Conservation (phyloP, 92 coral and sea anemone genomes). For the Phenganax marumi region DNA sequence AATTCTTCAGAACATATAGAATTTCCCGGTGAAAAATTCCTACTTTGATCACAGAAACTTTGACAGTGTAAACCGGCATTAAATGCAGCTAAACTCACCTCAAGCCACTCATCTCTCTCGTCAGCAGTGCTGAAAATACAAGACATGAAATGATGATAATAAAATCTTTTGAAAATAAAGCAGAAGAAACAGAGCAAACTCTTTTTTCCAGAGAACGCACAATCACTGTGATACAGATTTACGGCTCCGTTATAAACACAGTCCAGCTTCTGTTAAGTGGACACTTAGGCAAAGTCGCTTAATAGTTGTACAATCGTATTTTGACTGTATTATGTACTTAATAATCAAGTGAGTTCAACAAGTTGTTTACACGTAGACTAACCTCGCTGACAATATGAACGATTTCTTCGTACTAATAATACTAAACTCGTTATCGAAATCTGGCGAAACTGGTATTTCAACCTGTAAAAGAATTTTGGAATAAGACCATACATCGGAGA, state of each 20-base stretch:
- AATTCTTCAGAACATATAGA: no score
- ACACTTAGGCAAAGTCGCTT: no score
- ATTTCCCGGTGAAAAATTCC: no score
- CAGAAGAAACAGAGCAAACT: no score
- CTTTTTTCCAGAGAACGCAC: no score
- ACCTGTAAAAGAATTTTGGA: slow-evolving; percentile 61
- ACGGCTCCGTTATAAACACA: no score
- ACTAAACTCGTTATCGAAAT: slow-evolving; percentile 92
- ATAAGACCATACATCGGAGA: not conserved
- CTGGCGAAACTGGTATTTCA: slow-evolving; percentile 85
- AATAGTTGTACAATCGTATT: not conserved
- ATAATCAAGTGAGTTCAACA: not conserved
- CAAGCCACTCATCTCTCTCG: slow-evolving; percentile 93
- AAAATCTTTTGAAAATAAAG: no score
- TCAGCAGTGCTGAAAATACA: slow-evolving; percentile 75
- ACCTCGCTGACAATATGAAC: slow-evolving; percentile 94
- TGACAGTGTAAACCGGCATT: no score
- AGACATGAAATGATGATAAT: not conserved
- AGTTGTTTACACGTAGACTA: not conserved
- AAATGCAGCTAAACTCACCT: slow-evolving; percentile 54
- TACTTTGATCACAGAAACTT: no score
- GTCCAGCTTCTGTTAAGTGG: no score
- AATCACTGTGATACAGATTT: no score
- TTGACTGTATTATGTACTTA: not conserved
- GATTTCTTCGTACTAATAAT: slow-evolving; percentile 89